Percentiles rank a stretch among this genome's conserved stretches.
phyloP scores from a whole-genome alignment of 2,888 invertebrate genomes.

The Amphiduros pacificus region DNA sequence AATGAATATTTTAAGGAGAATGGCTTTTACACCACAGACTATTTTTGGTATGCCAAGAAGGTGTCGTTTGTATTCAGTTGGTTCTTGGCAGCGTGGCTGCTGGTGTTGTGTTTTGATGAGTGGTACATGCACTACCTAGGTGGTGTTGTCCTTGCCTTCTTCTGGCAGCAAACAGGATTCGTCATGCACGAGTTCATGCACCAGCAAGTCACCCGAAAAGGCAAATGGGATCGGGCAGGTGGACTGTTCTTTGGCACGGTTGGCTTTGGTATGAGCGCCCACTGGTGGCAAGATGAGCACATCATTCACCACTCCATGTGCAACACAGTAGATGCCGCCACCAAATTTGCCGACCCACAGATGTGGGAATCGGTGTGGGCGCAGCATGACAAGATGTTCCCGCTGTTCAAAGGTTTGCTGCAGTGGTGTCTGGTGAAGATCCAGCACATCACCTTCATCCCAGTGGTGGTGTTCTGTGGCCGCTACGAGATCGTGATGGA shows the following conservation, averaged over 20 bases:
- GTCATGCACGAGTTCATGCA: constrained; percentile 31
- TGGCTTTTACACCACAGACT: constrained; percentile 22
- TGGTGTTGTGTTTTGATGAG: constrained; percentile 6
- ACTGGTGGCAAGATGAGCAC: constrained; percentile 29
- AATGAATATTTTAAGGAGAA: constrained; percentile 4
- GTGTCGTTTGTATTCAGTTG: constrained; percentile 3
- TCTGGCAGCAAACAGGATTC: constrained; percentile 28
- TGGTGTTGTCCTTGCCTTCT: constrained; percentile 20
- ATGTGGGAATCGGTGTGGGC: constrained; percentile 28
- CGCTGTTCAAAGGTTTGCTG: constrained; percentile 18
- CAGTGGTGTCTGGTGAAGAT: constrained; percentile 19
- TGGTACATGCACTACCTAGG: constrained; percentile 23
- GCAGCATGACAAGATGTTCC: constrained; percentile 24
- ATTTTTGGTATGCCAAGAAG: constrained; percentile 17
- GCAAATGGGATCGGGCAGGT: constrained; percentile 1
- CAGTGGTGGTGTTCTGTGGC: constrained; percentile 18
- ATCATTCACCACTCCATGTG: constrained; percentile 25
- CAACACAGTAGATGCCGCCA: constrained; percentile 21
- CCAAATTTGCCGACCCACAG: constrained; percentile 25
- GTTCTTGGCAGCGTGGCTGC: constrained; percentile 1
- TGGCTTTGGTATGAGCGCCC: constrained; percentile 23
- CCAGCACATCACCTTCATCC: constrained; percentile 28
- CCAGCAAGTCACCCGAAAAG: constrained; percentile 1
- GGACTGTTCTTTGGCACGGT: constrained; percentile 21
- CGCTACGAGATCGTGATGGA: constrained; percentile 21